Evolutionary conservation across 2,113 vertebrate species (phyloP).

Genomic region (Hippocampus mohnikei): DNA sequence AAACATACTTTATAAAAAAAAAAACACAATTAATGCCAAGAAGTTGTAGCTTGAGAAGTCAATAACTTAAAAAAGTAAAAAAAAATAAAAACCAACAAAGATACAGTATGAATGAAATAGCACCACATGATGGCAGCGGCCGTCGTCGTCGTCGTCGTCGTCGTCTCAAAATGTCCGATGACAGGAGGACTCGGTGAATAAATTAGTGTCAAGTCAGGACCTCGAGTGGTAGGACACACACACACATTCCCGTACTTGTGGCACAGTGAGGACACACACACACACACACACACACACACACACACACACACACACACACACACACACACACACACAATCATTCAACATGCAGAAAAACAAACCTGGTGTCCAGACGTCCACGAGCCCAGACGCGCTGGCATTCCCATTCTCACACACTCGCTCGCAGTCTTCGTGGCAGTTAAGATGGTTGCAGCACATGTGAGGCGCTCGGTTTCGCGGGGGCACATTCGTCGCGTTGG

Average conservation of each 20-base stretch:
- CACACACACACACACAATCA: neutral
- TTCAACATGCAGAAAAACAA: neutral
- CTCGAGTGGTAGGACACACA: conserved; percentile 68
- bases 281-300: neutral
- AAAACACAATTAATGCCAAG: conserved; percentile 52
- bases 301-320: conserved; percentile 12
- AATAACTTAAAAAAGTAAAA: conserved; percentile 73
- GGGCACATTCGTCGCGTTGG: conserved; percentile 65
- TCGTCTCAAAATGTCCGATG: conserved; percentile 51
- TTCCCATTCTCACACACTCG: too few species aligned
- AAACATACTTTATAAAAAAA: conserved; percentile 68
- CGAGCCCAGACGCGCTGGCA: too few species aligned
- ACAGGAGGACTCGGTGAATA: conserved; percentile 60
- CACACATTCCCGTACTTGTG: too few species aligned
- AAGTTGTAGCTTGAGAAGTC: conserved; percentile 60
- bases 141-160: conserved; percentile 52
- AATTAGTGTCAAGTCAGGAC: conserved; percentile 74
- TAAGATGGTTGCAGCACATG: conserved; percentile 72
- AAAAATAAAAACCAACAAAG: conserved; percentile 49
- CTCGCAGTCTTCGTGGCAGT: conserved; percentile 46
- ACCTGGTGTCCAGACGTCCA: too few species aligned
- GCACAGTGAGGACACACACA: too few species aligned
- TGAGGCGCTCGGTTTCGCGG: conserved; percentile 72
- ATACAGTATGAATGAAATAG: conserved; percentile 71
- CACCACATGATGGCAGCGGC: conserved; percentile 54